Evolutionary conservation across 2,113 vertebrate genomes (phyloP).

Genomic region (Meriones unguiculatus): DNA sequence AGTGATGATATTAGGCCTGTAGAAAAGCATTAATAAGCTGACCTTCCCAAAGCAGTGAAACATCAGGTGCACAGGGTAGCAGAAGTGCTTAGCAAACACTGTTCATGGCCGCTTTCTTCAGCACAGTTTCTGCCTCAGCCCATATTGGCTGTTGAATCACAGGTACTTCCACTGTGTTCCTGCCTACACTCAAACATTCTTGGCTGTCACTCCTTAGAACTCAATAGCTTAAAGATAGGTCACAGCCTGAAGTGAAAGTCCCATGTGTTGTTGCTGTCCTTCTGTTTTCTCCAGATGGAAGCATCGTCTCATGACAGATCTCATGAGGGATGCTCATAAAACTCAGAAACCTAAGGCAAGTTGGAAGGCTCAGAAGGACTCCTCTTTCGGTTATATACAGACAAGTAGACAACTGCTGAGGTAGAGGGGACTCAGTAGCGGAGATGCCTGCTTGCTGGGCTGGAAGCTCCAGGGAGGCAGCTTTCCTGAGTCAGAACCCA

Average conservation of each 20-base stretch:
- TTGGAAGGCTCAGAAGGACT: not conserved
- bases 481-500: not conserved
- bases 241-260: not conserved
- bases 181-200: not conserved
- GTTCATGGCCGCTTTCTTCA: no score
- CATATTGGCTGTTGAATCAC: not conserved
- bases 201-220: not conserved
- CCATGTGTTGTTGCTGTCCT: not conserved
- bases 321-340: not conserved
- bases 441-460: not conserved
- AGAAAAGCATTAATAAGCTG: not conserved
- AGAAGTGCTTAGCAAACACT: no score
- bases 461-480: not conserved
- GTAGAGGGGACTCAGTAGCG: not conserved
- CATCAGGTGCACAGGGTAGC: not conserved
- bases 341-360: not conserved
- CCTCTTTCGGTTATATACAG: not conserved
- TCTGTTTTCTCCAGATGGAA: not conserved
- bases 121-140: rapidly evolving
- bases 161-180: rapidly evolving
- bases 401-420: not conserved
- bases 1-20: rapidly evolving
- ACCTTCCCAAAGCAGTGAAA: not conserved
- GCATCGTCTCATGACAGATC: not conserved
- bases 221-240: not conserved